Evolutionary conservation across 2,113 vertebrate genomes (phyloP).

Genomic region (Sprattus sprattus): DNA sequence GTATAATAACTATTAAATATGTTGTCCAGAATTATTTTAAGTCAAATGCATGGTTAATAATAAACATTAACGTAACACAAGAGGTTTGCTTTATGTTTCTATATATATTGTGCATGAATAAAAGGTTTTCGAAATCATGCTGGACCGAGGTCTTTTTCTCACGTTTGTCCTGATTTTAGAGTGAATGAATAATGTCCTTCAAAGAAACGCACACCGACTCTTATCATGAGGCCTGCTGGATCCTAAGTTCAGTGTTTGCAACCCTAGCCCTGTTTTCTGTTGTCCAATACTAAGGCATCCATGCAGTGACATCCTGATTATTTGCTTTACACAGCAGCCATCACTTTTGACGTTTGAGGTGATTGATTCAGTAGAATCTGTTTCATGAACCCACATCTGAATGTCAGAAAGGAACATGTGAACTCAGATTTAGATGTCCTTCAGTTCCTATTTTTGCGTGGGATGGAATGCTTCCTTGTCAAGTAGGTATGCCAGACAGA

Average conservation of each 20-base stretch:
- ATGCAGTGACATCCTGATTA: not conserved
- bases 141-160: not conserved
- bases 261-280: not conserved
- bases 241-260: too few relatives aligned
- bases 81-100: slow-evolving; percentile 24
- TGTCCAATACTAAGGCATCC: not conserved
- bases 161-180: not conserved
- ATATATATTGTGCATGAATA: slow-evolving; percentile 49
- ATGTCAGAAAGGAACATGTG: not conserved
- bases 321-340: not conserved
- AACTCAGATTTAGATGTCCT: not conserved
- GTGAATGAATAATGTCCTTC: too few relatives aligned
- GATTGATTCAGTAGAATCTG: not conserved
- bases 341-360: not conserved
- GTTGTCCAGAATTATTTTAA: slow-evolving; percentile 24
- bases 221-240: too few relatives aligned
- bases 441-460: not conserved
- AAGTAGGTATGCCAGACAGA: not conserved
- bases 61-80: slow-evolving; percentile 34
- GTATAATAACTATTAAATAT: not conserved
- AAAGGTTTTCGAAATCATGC: slow-evolving; percentile 19
- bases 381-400: not conserved
- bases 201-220: not conserved
- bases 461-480: not conserved
- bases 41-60: slow-evolving; percentile 40